phyloP scores from a whole-genome alignment of 2,888 invertebrate genomes.

The Cantharis rustica region DNA sequence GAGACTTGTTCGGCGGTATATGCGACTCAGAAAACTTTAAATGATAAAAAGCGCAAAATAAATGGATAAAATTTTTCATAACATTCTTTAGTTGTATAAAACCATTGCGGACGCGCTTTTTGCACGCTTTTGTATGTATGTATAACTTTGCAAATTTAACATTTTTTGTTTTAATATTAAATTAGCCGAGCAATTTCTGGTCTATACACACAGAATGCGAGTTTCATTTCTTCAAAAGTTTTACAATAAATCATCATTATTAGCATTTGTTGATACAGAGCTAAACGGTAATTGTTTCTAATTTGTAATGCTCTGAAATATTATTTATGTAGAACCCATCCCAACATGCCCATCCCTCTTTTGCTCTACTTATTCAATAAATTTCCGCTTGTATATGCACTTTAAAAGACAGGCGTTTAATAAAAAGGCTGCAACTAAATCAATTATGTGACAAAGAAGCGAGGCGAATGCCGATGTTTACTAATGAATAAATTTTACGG shows the following conservation, averaged over 20 bases:
- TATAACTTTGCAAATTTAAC: conserved; percentile 19
- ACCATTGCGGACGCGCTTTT: conserved; percentile 16
- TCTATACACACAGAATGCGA: conserved; percentile 14
- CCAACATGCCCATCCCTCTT: neutral
- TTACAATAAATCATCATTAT: conserved; percentile 12
- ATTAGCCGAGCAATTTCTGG: conserved; percentile 21
- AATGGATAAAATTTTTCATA: conserved; percentile 32
- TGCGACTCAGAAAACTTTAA: conserved; percentile 26
- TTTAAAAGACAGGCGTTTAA: conserved; percentile 22
- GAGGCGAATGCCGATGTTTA: conserved; percentile 30
- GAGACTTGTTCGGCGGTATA: conserved; percentile 21
- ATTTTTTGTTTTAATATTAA: conserved; percentile 27
- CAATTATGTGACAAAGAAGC: conserved; percentile 32
- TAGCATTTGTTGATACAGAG: conserved; percentile 9
- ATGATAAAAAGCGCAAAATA: conserved; percentile 29
- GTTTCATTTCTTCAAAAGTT: conserved; percentile 20
- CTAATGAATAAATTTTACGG: conserved; percentile 33
- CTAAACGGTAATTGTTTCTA: conserved; percentile 1
- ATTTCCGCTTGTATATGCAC: conserved; percentile 13
- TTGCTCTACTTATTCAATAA: conserved; percentile 17
- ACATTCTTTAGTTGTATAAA: conserved; percentile 25
- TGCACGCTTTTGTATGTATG: conserved; percentile 20
- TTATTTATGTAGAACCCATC: neutral
- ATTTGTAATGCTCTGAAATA: neutral
- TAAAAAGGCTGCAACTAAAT: conserved; percentile 28